Base-by-base conservation (phyloP, 2,888 invertebrate species). In the Cataglyphis albicans region DNA sequence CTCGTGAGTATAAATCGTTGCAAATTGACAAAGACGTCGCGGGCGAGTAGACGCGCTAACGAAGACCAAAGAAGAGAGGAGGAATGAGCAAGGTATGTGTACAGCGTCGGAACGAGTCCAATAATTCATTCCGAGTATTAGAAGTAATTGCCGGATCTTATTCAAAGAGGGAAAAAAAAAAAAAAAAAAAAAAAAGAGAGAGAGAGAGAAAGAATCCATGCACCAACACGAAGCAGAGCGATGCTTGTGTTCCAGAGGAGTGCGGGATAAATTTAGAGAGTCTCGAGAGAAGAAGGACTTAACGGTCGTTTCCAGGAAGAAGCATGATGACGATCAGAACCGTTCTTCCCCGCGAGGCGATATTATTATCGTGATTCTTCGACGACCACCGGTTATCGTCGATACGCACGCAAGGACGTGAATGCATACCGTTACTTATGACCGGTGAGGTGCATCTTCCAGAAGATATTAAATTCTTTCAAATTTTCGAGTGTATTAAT, bases 51-150 rank as follows among this genome's bases (percentile, higher is more conserved):
- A 70, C 70, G 15, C 25, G 44, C 72, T 80, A 80, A 70, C 44
- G 61, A 80, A 72, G 59, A 21, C 32, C 25, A 44, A 70, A 35
- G 59, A 32, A 12, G 9, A 48, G 35, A 29, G 35, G 72, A 48
- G 72, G 18, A 25, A 21, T 59, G 21, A 61, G 21, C 25, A 18
- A 18, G 59, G 15, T 41, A 35, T 15, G 25, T n/a, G 5, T 59
- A 70, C 44, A 70, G 59, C 70, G 83, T 85, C 83, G 80, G 90
- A 90, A 89, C 84, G 87, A 86, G 87, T 82, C 82, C 74, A 85
- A 87, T 90, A 91, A 91, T 91, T 92, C 91, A 90, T 91, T 88
- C 87, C 84, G 64, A 89, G 89, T 88, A 90, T 90, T 90, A 89
- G 83, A 87, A 87, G 86, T 92, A 92, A 91, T 92, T 92, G 91